Evolutionary conservation across 1,140 invertebrate species (phyloP).

Genomic region (Heliothis virescens): DNA sequence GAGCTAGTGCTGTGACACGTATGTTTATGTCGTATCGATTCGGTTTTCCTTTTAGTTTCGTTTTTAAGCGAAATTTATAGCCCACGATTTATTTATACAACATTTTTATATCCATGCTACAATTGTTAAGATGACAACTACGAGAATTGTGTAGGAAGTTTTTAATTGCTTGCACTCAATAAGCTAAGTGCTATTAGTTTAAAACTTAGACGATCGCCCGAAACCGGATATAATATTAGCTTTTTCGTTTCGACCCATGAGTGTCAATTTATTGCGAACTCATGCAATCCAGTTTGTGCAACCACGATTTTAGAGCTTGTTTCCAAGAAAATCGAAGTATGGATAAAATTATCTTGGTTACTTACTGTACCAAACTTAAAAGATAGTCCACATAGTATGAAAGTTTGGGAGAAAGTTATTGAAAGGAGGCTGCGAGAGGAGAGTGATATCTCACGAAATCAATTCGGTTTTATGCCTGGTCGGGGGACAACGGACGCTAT

Average conservation of each 20-base stretch:
- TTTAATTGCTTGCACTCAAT: background rate
- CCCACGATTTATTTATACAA: background rate
- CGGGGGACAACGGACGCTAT: no score
- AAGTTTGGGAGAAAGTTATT: no score
- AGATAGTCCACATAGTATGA: no score
- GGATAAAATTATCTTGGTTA: background rate
- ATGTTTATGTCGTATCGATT: constrained; percentile 66
- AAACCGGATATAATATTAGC: constrained; percentile 69
- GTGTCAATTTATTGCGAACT: constrained; percentile 65
- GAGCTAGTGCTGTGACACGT: constrained; percentile 69
- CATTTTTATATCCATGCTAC: no score
- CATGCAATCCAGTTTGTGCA: constrained; percentile 64
- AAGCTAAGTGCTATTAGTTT: constrained; percentile 15
- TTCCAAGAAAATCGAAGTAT: constrained; percentile 36
- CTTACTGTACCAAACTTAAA: no score
- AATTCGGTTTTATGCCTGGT: no score
- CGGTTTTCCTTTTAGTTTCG: constrained; percentile 12
- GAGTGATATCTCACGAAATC: no score
- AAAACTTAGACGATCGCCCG: constrained; percentile 58
- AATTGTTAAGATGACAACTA: background rate
- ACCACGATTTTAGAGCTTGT: constrained; percentile 55
- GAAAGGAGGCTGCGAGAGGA: no score
- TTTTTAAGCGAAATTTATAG: background rate
- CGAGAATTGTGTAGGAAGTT: background rate
- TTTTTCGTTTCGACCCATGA: constrained; percentile 71